Percentiles rank a stretch among this genome's conserved stretches.
Evolutionary conservation across 2,113 vertebrate species (phyloP).

Genomic region (Pollachius pollachius): DNA sequence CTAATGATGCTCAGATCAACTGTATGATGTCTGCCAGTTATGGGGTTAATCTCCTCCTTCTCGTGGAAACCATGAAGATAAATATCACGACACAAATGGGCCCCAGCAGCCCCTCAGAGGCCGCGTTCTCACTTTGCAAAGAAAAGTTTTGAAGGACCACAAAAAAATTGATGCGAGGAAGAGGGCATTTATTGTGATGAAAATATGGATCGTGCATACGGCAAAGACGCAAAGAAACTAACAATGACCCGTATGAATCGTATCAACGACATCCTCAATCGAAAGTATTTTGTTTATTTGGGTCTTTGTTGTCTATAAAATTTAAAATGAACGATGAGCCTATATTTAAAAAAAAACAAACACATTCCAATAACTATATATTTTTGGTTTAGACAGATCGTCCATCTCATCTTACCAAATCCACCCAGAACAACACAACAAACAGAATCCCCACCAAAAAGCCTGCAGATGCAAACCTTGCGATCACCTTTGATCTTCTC

Average conservation of each 20-base stretch:
- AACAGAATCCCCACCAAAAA: slow-evolving; percentile 3
- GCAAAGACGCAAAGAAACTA: neutral
- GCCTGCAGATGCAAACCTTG: neutral
- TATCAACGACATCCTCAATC: neutral
- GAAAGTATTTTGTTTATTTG: too few species aligned
- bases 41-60: slow-evolving; percentile 73
- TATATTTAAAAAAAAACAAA: neutral
- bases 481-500: slow-evolving; percentile 16
- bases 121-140: slow-evolving; percentile 3
- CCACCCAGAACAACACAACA: slow-evolving; percentile 14
- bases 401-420: neutral
- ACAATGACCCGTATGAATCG: neutral
- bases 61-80: slow-evolving; percentile 61
- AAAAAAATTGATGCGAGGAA: slow-evolving; percentile 27
- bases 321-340: too few species aligned
- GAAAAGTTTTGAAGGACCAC: slow-evolving; percentile 60
- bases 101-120: slow-evolving; percentile 47
- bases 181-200: neutral
- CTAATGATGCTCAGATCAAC: slow-evolving; percentile 75
- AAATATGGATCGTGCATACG: neutral
- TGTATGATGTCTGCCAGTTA: slow-evolving; percentile 69
- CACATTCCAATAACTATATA: neutral
- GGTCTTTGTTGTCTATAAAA: too few species aligned
- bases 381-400: too few species aligned
- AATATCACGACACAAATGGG: slow-evolving; percentile 61